Percentiles rank a stretch among this genome's conserved stretches.
Evolutionary conservation across 1,140 invertebrate species (phyloP).

Genomic region (Drosophila subobscura): DNA sequence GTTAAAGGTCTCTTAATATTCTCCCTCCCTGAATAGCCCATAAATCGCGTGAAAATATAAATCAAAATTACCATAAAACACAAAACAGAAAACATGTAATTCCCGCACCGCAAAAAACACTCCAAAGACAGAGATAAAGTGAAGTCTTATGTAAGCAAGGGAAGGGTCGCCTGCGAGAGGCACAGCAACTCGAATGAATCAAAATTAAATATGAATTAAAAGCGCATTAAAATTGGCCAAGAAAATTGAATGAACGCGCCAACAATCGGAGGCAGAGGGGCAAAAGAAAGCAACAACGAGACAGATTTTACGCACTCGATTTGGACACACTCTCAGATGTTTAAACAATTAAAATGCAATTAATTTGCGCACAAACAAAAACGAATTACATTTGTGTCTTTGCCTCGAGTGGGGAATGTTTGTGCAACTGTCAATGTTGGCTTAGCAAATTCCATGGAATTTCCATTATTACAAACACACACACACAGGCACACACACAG

Average conservation of each 20-base stretch:
- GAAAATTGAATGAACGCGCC: conserved; percentile 33
- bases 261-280: conserved; percentile 3
- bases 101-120: not conserved
- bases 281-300: conserved; percentile 24
- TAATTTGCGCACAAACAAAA: conserved; percentile 45
- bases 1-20: conserved; percentile 1
- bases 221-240: conserved; percentile 43
- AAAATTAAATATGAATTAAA: conserved; percentile 48
- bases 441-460: no score
- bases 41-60: conserved; percentile 36
- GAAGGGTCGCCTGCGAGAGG: not conserved
- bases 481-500: not conserved
- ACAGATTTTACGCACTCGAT: conserved; percentile 47
- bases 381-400: conserved; percentile 39
- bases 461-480: conserved; percentile 2
- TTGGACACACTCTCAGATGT: no score
- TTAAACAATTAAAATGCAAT: conserved; percentile 70
- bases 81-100: not conserved
- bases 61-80: conserved; percentile 42
- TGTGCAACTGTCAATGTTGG: conserved; percentile 30
- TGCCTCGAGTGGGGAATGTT: not conserved
- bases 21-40: not conserved
- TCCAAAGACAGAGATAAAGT: conserved; percentile 1
- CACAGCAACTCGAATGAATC: conserved; percentile 30
- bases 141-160: not conserved